phyloP scores from a whole-genome alignment of 2,113 vertebrate species.

The Lutjanus erythropterus region DNA sequence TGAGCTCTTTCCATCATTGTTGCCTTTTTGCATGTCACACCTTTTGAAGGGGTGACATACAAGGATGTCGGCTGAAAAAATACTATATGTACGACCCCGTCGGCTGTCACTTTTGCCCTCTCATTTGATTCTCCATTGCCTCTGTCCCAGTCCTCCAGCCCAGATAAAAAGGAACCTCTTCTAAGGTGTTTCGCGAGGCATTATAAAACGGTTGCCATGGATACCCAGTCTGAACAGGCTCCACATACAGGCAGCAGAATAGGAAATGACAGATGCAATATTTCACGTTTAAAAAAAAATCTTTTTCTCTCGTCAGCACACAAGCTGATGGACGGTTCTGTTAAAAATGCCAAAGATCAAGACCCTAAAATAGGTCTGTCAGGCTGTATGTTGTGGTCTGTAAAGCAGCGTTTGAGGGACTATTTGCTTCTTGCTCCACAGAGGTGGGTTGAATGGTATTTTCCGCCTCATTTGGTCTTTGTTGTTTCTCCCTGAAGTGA shows the following conservation, averaged over 20 bases:
- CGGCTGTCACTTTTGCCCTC: slow-evolving; percentile 54
- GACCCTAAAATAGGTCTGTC: slow-evolving; percentile 31
- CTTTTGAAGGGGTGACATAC: slow-evolving; percentile 5
- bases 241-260: slow-evolving; percentile 71
- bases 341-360: slow-evolving; percentile 63
- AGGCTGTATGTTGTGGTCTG: slow-evolving; percentile 26
- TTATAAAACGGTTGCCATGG: slow-evolving; percentile 84
- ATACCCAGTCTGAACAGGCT: slow-evolving; percentile 77
- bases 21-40: slow-evolving; percentile 27
- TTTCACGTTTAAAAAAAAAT: slow-evolving; percentile 63
- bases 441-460: slow-evolving; percentile 68
- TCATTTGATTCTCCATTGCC: slow-evolving; percentile 57
- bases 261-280: slow-evolving; percentile 75
- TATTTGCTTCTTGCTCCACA: slow-evolving; percentile 61
- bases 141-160: slow-evolving; percentile 66
- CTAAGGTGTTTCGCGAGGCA: slow-evolving; percentile 78
- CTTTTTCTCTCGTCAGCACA: slow-evolving; percentile 22
- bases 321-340: slow-evolving; percentile 34
- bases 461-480: slow-evolving; percentile 75
- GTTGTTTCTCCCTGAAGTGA: slow-evolving; percentile 80
- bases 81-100: slow-evolving; percentile 8
- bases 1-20: slow-evolving; percentile 36
- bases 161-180: slow-evolving; percentile 78
- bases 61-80: slow-evolving; percentile 18
- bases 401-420: slow-evolving; percentile 13